Conservation (phyloP, 35 echinoderm and acorn worm species). For the Ophiothrix spiculata region DNA sequence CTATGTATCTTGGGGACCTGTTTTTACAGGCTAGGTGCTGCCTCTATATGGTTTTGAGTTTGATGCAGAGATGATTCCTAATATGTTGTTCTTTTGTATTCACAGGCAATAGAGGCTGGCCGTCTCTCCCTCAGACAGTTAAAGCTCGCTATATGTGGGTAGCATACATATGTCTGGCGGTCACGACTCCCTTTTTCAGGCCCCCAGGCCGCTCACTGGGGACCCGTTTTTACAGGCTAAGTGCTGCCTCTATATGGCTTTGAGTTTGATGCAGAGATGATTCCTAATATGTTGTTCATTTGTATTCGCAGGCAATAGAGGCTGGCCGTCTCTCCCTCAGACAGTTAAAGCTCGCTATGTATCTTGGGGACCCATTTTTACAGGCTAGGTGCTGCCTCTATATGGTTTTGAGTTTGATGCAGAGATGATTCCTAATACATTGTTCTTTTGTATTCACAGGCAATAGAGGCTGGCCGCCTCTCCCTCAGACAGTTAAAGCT, state of each 20-base stretch:
- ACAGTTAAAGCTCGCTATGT: conserved; percentile 49
- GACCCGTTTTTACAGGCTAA: conserved; percentile 53
- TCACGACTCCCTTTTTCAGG: too few relatives aligned
- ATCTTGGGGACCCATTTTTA: conserved; percentile 50
- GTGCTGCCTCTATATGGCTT: conserved; percentile 48
- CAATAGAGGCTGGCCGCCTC: conserved; percentile 56
- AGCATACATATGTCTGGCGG: too few relatives aligned
- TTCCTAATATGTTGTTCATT: too few relatives aligned
- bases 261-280: conserved; percentile 82
- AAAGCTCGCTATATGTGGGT: conserved; percentile 26
- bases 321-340: conserved; percentile 58
- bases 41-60: conserved; percentile 55
- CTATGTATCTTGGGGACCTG: conserved; percentile 45
- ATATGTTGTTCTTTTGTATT: conserved; percentile 6
- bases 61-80: conserved; percentile 86
- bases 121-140: conserved; percentile 55
- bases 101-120: conserved; percentile 64
- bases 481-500: conserved; percentile 56
- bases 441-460: conserved; percentile 31
- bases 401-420: conserved; percentile 65
- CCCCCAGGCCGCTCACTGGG: too few relatives aligned
- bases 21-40: conserved; percentile 46
- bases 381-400: conserved; percentile 50
- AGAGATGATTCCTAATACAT: too few relatives aligned
- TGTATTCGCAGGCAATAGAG: conserved; percentile 42